A percentile compares a stretch with the other conserved stretches of the same genome.
phyloP scores from a whole-genome alignment of 23 tunicate genomes.

The Corella eumyota region DNA sequence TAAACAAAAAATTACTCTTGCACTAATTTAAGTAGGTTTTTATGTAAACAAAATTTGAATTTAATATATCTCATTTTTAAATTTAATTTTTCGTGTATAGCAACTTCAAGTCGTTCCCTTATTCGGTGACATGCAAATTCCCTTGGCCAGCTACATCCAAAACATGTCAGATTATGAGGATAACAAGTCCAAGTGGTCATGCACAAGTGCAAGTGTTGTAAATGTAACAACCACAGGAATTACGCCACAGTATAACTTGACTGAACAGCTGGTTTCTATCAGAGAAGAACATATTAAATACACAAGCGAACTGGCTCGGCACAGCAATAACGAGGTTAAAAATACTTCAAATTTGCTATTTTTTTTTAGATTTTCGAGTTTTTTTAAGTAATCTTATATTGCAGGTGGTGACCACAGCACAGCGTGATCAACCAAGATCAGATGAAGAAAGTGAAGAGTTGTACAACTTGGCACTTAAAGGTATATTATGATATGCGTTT shows the following conservation, averaged over 20 bases:
- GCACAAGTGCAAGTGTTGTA: conserved; percentile 38
- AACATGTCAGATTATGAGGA: conserved; percentile 97
- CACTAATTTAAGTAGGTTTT: too few relatives aligned
- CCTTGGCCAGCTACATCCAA: conserved; percentile 86
- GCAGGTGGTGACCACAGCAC: conserved; percentile 84
- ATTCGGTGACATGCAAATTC: conserved; percentile 98
- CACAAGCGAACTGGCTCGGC: conserved; percentile 85
- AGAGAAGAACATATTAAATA: conserved; percentile 95
- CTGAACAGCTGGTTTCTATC: conserved; percentile 75
- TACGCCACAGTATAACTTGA: conserved; percentile 79
- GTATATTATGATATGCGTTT: conserved; percentile 8
- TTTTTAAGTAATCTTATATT: too few relatives aligned
- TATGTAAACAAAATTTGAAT: too few relatives aligned
- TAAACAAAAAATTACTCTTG: too few relatives aligned
- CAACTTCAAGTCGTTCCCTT: conserved; percentile 90
- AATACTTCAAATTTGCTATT: too few relatives aligned
- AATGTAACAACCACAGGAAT: conserved; percentile 27
- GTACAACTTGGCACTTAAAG: conserved; percentile 64
- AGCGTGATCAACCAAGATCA: conserved; percentile 85
- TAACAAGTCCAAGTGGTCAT: conserved; percentile 92
- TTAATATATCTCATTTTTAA: too few relatives aligned
- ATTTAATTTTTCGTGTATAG: too few relatives aligned
- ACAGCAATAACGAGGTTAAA: conserved; percentile 85
- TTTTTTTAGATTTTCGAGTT: not conserved
- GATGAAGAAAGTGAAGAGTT: conserved; percentile 72